These are phyloP conservation scores for Amphiduros pacificus DNA, from an alignment of 2,888 invertebrate genomes.

Conservation along the genomic window DNA sequence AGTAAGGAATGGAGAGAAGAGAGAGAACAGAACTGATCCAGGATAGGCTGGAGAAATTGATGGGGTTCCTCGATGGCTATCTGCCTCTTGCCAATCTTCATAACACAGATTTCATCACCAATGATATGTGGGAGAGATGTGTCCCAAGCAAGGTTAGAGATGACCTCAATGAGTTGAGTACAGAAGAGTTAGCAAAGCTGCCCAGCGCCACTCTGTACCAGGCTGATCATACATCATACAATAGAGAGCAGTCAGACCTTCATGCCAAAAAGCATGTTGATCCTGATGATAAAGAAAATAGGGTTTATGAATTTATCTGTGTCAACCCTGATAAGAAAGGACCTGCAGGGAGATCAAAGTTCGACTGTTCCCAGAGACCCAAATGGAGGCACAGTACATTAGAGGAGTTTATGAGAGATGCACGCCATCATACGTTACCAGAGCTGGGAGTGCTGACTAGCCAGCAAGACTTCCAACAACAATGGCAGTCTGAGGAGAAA, in stretches of 20 bases:
- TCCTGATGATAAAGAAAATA: neutral
- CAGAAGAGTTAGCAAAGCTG: conserved; percentile 29
- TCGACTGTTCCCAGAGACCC: conserved; percentile 4
- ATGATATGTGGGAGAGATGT: conserved; percentile 38
- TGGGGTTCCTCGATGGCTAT: conserved; percentile 34
- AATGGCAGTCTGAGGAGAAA: too few species aligned
- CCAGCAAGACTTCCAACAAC: neutral
- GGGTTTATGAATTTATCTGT: neutral
- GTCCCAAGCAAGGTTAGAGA: conserved; percentile 32
- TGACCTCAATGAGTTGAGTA: conserved; percentile 32
- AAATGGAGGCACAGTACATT: conserved; percentile 29
- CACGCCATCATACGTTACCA: conserved; percentile 23
- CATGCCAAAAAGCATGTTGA: neutral
- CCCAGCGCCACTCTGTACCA: conserved; percentile 5
- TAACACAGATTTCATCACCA: conserved; percentile 44
- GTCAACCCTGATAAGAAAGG: neutral
- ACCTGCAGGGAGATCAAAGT: neutral
- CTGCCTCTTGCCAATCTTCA: conserved; percentile 47
- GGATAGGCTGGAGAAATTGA: too few species aligned
- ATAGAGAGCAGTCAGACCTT: neutral
- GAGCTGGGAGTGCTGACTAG: conserved; percentile 8
- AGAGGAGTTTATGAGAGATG: conserved; percentile 26
- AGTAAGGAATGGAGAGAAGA: too few species aligned
- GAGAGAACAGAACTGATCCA: too few species aligned
- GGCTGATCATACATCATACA: neutral